These are phyloP conservation scores for Chamaetylas fuelleborni DNA, from an alignment of 2,113 vertebrate genomes.

Conservation along the genomic window DNA sequence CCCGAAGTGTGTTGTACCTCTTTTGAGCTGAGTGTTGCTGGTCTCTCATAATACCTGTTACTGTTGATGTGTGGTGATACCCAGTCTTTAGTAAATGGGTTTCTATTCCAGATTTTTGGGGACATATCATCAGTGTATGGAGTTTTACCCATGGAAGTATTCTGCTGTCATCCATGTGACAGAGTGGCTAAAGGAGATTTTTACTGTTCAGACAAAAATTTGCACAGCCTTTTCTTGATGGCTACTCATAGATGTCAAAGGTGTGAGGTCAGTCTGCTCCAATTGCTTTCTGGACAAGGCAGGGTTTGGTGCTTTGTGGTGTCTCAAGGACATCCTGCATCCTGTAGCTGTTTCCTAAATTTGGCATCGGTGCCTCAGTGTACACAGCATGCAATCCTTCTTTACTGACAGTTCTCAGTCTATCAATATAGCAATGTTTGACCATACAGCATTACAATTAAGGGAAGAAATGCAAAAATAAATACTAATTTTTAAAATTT, in stretches of 20 bases:
- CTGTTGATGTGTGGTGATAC: neutral
- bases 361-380: neutral
- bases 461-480: neutral
- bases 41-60: neutral
- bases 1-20: neutral
- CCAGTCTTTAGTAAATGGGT: neutral
- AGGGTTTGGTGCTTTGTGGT: neutral
- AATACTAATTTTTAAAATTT: neutral
- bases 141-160: neutral
- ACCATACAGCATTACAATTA: neutral
- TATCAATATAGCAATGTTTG: neutral
- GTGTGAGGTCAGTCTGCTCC: neutral
- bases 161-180: accelerated
- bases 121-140: neutral
- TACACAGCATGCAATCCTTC: neutral
- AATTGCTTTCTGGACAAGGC: neutral
- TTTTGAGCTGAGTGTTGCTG: neutral
- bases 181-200: neutral
- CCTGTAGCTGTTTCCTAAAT: neutral
- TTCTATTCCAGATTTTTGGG: neutral
- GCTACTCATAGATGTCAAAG: neutral
- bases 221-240: neutral
- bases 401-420: neutral
- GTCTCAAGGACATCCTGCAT: neutral
- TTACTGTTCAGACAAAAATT: neutral